Evolutionary conservation across 2,888 invertebrate genomes (phyloP).

Genomic region (Apotomis turbidana): DNA sequence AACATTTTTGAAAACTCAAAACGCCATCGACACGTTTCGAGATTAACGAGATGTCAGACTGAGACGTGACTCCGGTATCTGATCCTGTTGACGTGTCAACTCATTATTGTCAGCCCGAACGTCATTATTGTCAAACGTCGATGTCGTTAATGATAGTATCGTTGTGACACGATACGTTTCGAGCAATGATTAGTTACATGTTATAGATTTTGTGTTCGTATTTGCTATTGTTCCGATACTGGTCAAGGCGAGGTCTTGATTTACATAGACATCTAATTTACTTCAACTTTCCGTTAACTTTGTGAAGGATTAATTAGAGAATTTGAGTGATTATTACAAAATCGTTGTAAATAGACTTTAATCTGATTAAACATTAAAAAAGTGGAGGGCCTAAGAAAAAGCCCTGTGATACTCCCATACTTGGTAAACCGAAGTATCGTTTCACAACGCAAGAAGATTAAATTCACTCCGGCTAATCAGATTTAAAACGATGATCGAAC

Average conservation of each 20-base stretch:
- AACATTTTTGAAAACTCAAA: slow-evolving; percentile 28
- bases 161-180: slow-evolving; percentile 34
- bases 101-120: slow-evolving; percentile 39
- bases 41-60: slow-evolving; percentile 41
- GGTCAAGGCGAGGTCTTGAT: slow-evolving; percentile 18
- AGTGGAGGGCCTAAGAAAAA: background rate
- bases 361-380: slow-evolving; percentile 21
- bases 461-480: slow-evolving; percentile 38
- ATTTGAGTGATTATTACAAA: slow-evolving; percentile 28
- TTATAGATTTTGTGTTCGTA: slow-evolving; percentile 18
- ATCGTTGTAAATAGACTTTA: slow-evolving; percentile 8
- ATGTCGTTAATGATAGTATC: slow-evolving; percentile 37
- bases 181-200: slow-evolving; percentile 27
- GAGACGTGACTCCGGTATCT: slow-evolving; percentile 41
- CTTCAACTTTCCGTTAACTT: slow-evolving; percentile 26
- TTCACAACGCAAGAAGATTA: slow-evolving; percentile 32
- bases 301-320: slow-evolving; percentile 26
- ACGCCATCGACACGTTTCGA: slow-evolving; percentile 34
- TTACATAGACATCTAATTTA: slow-evolving; percentile 28
- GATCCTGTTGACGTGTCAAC: slow-evolving; percentile 38
- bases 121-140: slow-evolving; percentile 37
- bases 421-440: slow-evolving; percentile 29
- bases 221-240: slow-evolving; percentile 20
- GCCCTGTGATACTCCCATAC: slow-evolving; percentile 30
- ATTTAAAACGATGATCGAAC: slow-evolving; percentile 41